phyloP scores from a whole-genome alignment of 2,797 vertebrate species.

The Periparus ater region DNA sequence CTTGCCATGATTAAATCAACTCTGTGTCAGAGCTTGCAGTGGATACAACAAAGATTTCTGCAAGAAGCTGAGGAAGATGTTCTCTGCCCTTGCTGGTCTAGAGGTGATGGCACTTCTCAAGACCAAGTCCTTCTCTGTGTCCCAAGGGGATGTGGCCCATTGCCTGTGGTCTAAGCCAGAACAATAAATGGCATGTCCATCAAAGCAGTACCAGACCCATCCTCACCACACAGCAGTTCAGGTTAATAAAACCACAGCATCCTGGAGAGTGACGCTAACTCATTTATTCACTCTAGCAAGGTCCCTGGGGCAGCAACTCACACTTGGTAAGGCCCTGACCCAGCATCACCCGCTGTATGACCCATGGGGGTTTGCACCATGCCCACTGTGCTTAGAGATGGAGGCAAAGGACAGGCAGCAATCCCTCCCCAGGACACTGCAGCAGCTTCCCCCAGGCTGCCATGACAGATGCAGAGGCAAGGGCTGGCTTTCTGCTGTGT shows the following conservation, averaged over 20 bases:
- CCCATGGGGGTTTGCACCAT: rapidly evolving
- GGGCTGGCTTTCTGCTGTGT: background rate
- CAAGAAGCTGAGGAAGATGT: background rate
- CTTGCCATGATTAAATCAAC: background rate
- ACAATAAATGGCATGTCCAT: background rate
- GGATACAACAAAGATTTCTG: background rate
- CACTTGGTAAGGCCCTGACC: background rate
- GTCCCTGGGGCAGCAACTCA: background rate
- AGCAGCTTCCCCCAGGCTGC: background rate
- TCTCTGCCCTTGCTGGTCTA: background rate
- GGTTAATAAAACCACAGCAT: background rate
- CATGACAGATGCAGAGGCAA: background rate
- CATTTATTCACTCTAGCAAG: background rate
- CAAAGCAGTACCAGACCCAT: background rate
- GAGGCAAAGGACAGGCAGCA: background rate
- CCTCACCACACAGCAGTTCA: background rate
- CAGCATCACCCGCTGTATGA: too few relatives aligned
- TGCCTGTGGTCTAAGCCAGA: background rate
- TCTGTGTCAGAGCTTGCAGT: background rate
- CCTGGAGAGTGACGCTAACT: background rate
- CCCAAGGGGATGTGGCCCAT: background rate
- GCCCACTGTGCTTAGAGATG: background rate
- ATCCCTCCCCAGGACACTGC: background rate
- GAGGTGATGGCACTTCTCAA: background rate
- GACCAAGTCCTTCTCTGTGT: background rate